A percentile compares a stretch with the other conserved stretches of the same genome.
phyloP scores from a whole-genome alignment of 1,140 invertebrate genomes.

The Drosophila ficusphila region DNA sequence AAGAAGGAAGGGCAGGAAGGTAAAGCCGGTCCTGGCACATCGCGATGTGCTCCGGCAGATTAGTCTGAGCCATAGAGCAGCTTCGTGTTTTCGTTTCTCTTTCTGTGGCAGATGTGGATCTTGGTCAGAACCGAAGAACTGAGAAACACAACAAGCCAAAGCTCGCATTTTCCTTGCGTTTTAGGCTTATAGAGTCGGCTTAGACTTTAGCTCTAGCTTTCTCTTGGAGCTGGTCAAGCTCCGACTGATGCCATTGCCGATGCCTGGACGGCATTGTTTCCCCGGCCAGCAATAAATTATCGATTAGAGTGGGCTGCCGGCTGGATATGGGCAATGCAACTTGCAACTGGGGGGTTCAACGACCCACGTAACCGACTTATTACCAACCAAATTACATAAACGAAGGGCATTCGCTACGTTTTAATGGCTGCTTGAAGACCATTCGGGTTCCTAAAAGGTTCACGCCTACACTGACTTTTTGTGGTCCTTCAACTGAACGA shows the following conservation, averaged over 20 bases:
- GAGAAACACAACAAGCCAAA: constrained; percentile 1
- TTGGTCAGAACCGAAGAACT: constrained; percentile 20
- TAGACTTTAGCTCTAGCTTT: constrained; percentile 17
- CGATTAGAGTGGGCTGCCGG: constrained; percentile 59
- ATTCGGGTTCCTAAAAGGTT: constrained; percentile 44
- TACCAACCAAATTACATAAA: constrained; percentile 53
- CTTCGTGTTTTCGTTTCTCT: constrained; percentile 46
- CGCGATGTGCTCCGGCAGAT: constrained; percentile 56
- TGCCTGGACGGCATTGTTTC: constrained; percentile 60
- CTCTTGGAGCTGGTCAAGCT: constrained; percentile 31
- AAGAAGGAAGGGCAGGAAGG: not conserved
- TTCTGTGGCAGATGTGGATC: constrained; percentile 51
- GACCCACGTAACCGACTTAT: constrained; percentile 42
- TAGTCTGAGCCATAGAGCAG: constrained; percentile 60
- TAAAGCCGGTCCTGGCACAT: constrained; percentile 43
- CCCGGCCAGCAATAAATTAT: constrained; percentile 67
- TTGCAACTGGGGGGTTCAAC: constrained; percentile 33
- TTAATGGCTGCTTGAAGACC: constrained; percentile 28
- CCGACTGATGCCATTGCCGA: constrained; percentile 35
- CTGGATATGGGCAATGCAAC: constrained; percentile 25
- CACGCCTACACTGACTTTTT: constrained; percentile 44
- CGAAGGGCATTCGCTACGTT: constrained; percentile 50
- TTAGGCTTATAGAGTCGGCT: not conserved
- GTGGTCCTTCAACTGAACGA: constrained; percentile 49
- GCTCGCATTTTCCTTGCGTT: constrained; percentile 29